Conservation (phyloP, 1,140 invertebrate species). For the Littorina saxatilis region DNA sequence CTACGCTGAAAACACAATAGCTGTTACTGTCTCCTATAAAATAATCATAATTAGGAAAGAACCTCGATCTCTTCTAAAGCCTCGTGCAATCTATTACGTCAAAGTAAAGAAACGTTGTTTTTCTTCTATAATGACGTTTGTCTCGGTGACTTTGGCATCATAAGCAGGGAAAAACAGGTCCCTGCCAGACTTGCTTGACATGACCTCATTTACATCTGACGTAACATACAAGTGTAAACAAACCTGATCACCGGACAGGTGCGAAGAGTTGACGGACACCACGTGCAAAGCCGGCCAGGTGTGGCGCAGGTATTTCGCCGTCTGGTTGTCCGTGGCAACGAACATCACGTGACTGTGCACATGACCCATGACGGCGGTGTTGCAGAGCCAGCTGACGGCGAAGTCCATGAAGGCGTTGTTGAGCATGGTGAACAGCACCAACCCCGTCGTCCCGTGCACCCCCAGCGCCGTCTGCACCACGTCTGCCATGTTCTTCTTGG, state of each 20-base stretch:
- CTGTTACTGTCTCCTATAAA: no score
- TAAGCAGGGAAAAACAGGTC: no score
- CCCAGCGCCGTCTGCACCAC: conserved; percentile 54
- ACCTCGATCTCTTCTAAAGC: no score
- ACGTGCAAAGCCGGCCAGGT: conserved; percentile 59
- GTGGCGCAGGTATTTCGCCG: conserved; percentile 44
- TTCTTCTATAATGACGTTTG: no score
- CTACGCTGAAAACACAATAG: no score
- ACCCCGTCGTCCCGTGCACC: not conserved
- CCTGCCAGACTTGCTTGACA: no score
- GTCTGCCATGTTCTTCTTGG: not conserved
- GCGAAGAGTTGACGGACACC: conserved; percentile 11
- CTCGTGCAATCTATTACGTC: no score
- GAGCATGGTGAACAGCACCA: conserved; percentile 59
- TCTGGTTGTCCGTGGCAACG: conserved; percentile 54
- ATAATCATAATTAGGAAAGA: no score
- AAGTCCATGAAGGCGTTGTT: conserved; percentile 64
- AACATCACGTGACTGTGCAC: conserved; percentile 62
- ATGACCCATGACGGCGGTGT: conserved; percentile 55
- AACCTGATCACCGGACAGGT: conserved; percentile 45
- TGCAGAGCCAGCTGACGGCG: conserved; percentile 66
- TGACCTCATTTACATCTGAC: no score
- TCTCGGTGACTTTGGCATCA: no score
- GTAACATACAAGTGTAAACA: no score
- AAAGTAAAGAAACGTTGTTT: no score